Evolutionary conservation across 2,888 invertebrate species (phyloP), one percentile per base, ranked within the genome.

Genomic region (Drosophila ochracea): DNA sequence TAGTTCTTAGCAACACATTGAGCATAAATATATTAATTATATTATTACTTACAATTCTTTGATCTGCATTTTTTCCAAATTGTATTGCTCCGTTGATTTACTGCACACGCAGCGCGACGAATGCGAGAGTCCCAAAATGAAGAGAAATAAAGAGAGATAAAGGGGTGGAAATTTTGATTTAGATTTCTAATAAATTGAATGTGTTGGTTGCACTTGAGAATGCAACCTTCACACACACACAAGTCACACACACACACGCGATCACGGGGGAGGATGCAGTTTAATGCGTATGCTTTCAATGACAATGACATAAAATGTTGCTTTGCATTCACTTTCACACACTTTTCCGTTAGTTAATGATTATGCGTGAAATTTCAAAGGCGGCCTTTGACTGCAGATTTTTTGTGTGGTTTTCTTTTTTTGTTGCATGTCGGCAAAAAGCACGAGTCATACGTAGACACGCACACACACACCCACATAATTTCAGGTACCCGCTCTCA

Each of bases 11-110:
- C 53, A 63, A 80, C 31, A 79, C 53, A 50, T 41, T 47, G 31
- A 49, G 13, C n/a, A 52, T 16, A 68, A 53, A 37, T 55, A 25
- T 57, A 37, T 58, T 35, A 61, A 49, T 47, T 25, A 41, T 47
- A 25, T 28, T n/a, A 50, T 58, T 84, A 91, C 91, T 91, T 82
- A 91, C 91, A 91, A 91, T 91, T 91, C 91, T 80, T 91, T 92
- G 82, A 91, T 91, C 90, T 92, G 91, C 91, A 91, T 91, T 85
- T 90, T 89, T 77, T 68, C 78, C 74, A 74, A 82, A 65, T 76
- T 73, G 53, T 78, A 68, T 76, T 72, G 73, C 68, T 81, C 58
- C 58, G 73, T 69, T 72, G 55, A 49, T 70, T 80, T 57, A 73
- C 79, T 80, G 73, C 54, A 59, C 39, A 50, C 61, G 61, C 43